Evolutionary conservation across 2,888 invertebrate species (phyloP).

Genomic region (Pilophorus perplexus): DNA sequence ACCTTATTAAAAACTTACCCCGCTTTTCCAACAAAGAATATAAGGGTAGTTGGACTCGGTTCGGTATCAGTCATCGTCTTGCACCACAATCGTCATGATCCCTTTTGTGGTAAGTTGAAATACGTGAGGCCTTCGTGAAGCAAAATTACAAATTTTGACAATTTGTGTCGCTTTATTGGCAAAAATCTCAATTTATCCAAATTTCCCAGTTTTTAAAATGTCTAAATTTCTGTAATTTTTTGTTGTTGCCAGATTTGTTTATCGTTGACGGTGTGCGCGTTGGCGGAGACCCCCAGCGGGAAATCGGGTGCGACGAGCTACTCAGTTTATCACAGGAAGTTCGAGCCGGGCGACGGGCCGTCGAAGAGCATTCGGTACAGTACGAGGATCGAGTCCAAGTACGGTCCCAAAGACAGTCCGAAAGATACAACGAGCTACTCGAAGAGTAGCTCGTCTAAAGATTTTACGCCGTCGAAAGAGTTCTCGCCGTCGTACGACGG

Average conservation of each 20-base stretch:
- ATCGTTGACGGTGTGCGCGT: neutral
- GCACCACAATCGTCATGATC: constrained; percentile 21
- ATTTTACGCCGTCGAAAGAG: neutral
- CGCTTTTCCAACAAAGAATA: constrained; percentile 18
- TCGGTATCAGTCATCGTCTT: too few species aligned
- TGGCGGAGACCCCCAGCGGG: constrained; percentile 18
- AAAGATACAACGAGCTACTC: constrained; percentile 8
- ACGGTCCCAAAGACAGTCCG: neutral
- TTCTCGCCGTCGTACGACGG: neutral
- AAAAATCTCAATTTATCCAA: too few species aligned
- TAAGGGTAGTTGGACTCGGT: neutral
- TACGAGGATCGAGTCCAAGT: constrained; percentile 7
- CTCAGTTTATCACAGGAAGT: constrained; percentile 35
- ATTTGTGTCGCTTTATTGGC: too few species aligned
- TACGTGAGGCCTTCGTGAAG: too few species aligned
- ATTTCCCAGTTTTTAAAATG: too few species aligned
- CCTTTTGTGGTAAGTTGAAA: constrained; percentile 3
- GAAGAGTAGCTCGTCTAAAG: neutral
- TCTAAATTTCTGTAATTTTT: too few species aligned
- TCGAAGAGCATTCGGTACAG: constrained; percentile 20
- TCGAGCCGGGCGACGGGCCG: constrained; percentile 23
- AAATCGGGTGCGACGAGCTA: constrained; percentile 22
- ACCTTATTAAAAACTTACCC: constrained; percentile 9
- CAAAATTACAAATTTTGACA: too few species aligned
- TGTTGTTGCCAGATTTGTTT: too few species aligned